Conservation (phyloP, 2,113 vertebrate species). For the Bombycilla garrulus region DNA sequence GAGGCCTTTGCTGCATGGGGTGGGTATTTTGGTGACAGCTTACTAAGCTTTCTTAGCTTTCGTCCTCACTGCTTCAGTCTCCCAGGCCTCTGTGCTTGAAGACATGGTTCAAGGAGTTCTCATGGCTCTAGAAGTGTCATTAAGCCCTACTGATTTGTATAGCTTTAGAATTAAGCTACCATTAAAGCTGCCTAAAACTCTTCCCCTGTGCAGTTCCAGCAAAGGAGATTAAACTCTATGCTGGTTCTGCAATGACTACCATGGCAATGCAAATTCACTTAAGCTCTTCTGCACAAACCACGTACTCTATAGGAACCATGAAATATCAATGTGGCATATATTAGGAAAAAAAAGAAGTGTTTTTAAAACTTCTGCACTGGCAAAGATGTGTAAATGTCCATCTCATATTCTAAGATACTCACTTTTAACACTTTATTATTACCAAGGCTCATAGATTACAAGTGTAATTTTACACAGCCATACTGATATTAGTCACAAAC, state of each 20-base stretch:
- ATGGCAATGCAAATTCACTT: slow-evolving; percentile 21
- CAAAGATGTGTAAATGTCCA: neutral
- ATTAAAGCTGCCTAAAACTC: slow-evolving; percentile 3
- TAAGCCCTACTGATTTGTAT: neutral
- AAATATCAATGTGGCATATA: slow-evolving; percentile 35
- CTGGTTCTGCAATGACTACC: neutral
- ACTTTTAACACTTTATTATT: neutral
- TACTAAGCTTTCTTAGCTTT: neutral
- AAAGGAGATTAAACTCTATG: slow-evolving; percentile 22
- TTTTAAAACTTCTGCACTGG: neutral
- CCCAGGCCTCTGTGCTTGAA: neutral
- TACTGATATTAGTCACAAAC: slow-evolving; percentile 29
- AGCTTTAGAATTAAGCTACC: slow-evolving; percentile 27
- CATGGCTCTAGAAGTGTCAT: neutral
- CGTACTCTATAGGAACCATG: neutral
- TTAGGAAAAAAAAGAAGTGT: neutral
- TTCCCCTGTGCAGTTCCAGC: neutral
- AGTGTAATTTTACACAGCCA: slow-evolving; percentile 17
- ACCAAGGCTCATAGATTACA: neutral
- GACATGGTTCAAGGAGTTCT: neutral
- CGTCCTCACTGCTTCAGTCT: neutral
- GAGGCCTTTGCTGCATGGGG: neutral
- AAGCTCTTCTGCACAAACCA: neutral
- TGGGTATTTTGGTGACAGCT: neutral
- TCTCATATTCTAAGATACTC: neutral